phyloP scores from a whole-genome alignment of 2,113 vertebrate species.

The Paramormyrops kingsleyae region DNA sequence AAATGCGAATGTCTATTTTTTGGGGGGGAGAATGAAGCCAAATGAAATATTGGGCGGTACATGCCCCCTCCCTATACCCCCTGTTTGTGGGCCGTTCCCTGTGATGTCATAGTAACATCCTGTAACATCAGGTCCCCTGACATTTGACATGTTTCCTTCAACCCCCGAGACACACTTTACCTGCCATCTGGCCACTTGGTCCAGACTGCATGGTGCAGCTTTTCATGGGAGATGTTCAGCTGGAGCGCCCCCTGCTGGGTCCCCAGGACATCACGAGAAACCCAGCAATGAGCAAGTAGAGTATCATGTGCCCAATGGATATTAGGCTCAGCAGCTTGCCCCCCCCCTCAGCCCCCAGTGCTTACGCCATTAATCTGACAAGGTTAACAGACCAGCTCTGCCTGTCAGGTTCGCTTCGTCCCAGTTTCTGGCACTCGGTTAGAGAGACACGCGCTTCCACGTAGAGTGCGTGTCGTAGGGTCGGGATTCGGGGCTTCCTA shows the following conservation, averaged over 20 bases:
- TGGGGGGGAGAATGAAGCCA: background rate
- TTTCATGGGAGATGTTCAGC: background rate
- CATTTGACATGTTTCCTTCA: background rate
- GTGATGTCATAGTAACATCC: background rate
- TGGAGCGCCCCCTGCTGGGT: background rate
- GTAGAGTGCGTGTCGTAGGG: slow-evolving; percentile 32
- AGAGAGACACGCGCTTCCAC: slow-evolving; percentile 29
- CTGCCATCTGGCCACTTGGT: background rate
- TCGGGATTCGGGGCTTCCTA: slow-evolving; percentile 45
- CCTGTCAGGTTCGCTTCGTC: slow-evolving; percentile 37
- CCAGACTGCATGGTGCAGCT: background rate
- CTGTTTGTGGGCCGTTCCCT: background rate
- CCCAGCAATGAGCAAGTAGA: background rate
- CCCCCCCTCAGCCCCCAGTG: slow-evolving; percentile 28
- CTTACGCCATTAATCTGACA: slow-evolving; percentile 51
- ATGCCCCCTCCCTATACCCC: background rate
- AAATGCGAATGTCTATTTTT: background rate
- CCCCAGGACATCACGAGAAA: background rate
- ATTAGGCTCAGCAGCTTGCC: slow-evolving; percentile 20
- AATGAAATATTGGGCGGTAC: background rate
- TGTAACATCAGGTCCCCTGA: background rate
- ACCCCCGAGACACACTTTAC: background rate
- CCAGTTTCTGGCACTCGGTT: slow-evolving; percentile 32
- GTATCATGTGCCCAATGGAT: background rate
- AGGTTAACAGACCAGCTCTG: slow-evolving; percentile 52